Evolutionary conservation across 2,797 vertebrate species (phyloP).

Genomic region (Lepilemur ruficaudatus): DNA sequence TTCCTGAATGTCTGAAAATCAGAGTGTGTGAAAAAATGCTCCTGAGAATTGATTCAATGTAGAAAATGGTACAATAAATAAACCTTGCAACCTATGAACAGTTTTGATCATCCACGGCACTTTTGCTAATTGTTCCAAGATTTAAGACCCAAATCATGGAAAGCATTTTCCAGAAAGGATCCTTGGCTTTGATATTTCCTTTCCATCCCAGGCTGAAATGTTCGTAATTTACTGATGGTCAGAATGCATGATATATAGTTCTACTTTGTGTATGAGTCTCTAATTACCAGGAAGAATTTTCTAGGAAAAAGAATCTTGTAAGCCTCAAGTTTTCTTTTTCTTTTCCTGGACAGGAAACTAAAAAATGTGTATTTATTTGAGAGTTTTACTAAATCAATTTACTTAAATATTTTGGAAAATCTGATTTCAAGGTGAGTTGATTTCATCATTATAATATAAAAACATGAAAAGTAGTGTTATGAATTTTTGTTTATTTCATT

Average conservation of each 20-base stretch:
- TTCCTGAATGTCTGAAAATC: slow-evolving; percentile 63
- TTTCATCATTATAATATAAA: not conserved
- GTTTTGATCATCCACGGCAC: slow-evolving; percentile 36
- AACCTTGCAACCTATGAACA: not conserved
- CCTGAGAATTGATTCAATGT: slow-evolving; percentile 64
- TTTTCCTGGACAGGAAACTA: not conserved
- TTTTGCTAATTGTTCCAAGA: slow-evolving; percentile 31
- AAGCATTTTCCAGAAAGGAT: not conserved
- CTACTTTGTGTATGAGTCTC: not conserved
- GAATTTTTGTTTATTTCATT: not conserved
- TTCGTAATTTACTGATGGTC: not conserved
- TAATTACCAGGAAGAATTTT: not conserved
- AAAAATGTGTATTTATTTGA: not conserved
- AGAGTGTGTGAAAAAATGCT: slow-evolving; percentile 58
- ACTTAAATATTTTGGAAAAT: not conserved
- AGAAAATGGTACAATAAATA: slow-evolving; percentile 76
- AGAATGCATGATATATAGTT: not conserved
- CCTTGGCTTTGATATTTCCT: not conserved
- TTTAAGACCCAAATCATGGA: slow-evolving; percentile 21
- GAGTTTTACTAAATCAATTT: not conserved
- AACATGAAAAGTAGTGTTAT: not conserved
- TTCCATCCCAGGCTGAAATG: not conserved
- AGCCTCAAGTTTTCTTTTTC: not conserved
- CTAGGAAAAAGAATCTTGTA: not conserved
- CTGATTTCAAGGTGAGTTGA: not conserved